Evolutionary conservation across 2,888 invertebrate species (phyloP), one percentile per base, ranked within the genome.

Genomic region (Parelbella ahira): DNA sequence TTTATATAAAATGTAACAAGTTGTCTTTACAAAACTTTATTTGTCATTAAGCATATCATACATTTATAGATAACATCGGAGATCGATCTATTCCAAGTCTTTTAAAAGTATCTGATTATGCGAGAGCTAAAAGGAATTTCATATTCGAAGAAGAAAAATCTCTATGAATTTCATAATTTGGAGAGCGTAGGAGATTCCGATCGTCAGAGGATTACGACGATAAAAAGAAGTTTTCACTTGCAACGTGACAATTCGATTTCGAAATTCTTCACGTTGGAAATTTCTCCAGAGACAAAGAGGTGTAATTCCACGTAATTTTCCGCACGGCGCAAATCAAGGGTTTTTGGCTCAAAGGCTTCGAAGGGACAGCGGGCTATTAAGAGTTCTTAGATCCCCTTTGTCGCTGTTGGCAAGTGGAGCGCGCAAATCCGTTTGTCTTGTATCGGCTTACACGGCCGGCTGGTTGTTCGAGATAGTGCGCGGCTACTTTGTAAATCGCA

Each of bases 351-450:
- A 37, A 37, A 37, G 36, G 27, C 29, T 34, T 28, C 28, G 7
- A 38, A 38, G 29, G 38, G 38, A 30, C 29, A 23, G 18, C 25
- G 3, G 23, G 29, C 38, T 29, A 38, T 30, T 38, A 30, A n/a
- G 29, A 30, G 29, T 30, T 23, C 24, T 39, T 30, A 24, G 8
- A 39, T 32, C 34, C 27, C 32, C 39, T 39, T 25, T 32, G 39
- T 39, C 29, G 38, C 8, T 24, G 23, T 38, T 30, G 18, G 30
- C 39, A 15, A 32, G 30, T 32, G 11, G 32, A 34, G 34, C 34
- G 34, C 23, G 18, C 9, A 34, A 34, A 39, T 32, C 30, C 30
- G 12, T 39, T 39, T 39, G 24, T 39, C 24, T 39, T 34, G 24
- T 34, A 34, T 34, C 15, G 34, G 24, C 34, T 34, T 34, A 24